A percentile compares a stretch with the other conserved stretches of the same genome.
Conservation (phyloP, 2,888 invertebrate genomes). For the Drosophila sordidapex region DNA sequence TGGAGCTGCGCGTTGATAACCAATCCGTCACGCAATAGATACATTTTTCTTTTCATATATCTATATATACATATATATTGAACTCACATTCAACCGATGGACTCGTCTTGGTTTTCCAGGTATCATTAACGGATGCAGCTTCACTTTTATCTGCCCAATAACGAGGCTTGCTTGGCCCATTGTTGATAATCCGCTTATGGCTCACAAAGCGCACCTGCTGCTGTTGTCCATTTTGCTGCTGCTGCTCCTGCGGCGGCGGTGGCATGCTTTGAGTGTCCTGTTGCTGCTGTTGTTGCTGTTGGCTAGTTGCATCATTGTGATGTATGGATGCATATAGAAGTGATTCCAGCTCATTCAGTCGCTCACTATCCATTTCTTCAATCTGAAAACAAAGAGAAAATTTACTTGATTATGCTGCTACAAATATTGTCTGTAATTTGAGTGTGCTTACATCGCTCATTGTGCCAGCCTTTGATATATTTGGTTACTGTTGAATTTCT, state of each 20-base stretch:
- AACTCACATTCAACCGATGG: constrained; percentile 38
- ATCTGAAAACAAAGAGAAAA: constrained; percentile 43
- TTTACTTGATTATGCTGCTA: neutral
- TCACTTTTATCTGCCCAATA: constrained; percentile 48
- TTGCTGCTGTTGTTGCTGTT: constrained; percentile 11
- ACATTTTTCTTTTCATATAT: neutral
- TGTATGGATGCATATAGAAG: constrained; percentile 83
- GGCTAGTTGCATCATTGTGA: constrained; percentile 68
- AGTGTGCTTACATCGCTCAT: constrained; percentile 79
- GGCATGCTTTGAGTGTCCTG: constrained; percentile 44
- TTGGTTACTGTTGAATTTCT: constrained; percentile 19
- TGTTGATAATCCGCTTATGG: constrained; percentile 70
- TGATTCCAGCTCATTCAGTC: constrained; percentile 82
- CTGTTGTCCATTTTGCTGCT: constrained; percentile 13
- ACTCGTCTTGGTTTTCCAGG: constrained; percentile 6
- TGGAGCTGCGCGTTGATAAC: constrained; percentile 13
- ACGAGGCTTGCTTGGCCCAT: constrained; percentile 53
- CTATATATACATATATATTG: neutral
- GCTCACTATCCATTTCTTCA: constrained; percentile 72
- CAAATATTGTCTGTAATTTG: neutral
- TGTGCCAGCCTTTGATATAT: constrained; percentile 39
- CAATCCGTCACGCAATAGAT: constrained; percentile 9
- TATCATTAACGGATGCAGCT: constrained; percentile 1
- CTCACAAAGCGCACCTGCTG: constrained; percentile 60
- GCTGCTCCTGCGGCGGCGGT: constrained; percentile 36